These are phyloP conservation scores for Amblyjoppa proteus DNA, from an alignment of 2,888 invertebrate genomes.

Conservation along the genomic window DNA sequence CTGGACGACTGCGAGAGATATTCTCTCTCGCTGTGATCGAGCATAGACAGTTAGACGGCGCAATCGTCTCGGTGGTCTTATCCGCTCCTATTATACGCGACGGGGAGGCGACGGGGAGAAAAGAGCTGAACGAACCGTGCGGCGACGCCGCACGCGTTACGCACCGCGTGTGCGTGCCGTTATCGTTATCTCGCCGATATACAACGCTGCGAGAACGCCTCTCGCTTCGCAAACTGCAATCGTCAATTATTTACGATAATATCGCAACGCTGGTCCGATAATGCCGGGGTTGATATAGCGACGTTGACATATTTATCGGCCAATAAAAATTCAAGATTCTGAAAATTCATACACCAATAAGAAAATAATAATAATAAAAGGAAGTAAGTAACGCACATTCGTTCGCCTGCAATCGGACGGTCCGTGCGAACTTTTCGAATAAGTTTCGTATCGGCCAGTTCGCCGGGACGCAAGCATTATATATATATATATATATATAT, in stretches of 20 bases:
- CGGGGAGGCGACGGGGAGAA: conserved; percentile 11
- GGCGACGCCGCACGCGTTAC: conserved; percentile 3
- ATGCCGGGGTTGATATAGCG: background rate
- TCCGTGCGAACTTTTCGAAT: conserved; percentile 51
- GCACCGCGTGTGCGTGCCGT: conserved; percentile 11
- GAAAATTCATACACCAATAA: conserved; percentile 36
- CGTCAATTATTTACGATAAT: conserved; percentile 53
- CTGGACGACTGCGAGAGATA: background rate
- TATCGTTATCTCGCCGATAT: conserved; percentile 38
- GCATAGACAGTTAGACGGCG: conserved; percentile 52
- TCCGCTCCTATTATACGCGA: background rate
- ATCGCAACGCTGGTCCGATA: conserved; percentile 16
- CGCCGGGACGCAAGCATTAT: background rate
- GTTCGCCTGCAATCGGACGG: conserved; percentile 32
- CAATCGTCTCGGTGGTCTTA: conserved; percentile 8
- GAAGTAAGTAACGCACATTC: conserved; percentile 32
- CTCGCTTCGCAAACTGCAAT: conserved; percentile 25
- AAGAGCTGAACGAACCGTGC: background rate
- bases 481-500: too few species aligned
- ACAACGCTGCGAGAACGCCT: conserved; percentile 8
- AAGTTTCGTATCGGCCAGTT: conserved; percentile 22
- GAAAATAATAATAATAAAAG: background rate
- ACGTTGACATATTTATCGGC: conserved; percentile 43
- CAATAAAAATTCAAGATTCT: conserved; percentile 38
- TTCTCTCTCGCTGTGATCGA: conserved; percentile 39